Conservation (phyloP, 1,140 invertebrate species). For the Thalassaphorura encarpata region DNA sequence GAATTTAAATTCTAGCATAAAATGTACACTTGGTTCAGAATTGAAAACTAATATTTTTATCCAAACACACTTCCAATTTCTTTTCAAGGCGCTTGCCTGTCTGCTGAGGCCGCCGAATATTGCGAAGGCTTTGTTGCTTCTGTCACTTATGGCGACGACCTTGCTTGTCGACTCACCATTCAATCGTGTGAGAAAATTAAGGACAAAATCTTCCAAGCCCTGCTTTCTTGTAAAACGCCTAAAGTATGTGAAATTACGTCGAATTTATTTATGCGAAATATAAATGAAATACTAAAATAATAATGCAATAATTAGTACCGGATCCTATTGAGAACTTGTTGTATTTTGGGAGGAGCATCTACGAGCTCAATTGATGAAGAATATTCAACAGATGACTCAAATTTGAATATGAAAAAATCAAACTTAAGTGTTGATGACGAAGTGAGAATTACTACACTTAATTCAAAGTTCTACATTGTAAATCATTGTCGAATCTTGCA, state of each 20-base stretch:
- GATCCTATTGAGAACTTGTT: constrained; percentile 56
- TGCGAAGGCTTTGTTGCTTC: constrained; percentile 72
- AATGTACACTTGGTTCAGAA: too few relatives aligned
- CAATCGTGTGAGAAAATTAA: constrained; percentile 49
- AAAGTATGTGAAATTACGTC: constrained; percentile 4
- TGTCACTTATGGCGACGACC: constrained; percentile 79
- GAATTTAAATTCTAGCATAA: too few relatives aligned
- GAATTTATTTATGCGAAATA: neutral
- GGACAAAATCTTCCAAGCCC: constrained; percentile 1
- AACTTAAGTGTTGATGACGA: neutral
- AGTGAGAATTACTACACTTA: neutral
- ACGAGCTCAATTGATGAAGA: neutral
- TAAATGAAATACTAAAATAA: neutral
- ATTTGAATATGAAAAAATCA: neutral
- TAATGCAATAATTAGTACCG: constrained; percentile 63
- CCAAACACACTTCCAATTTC: too few relatives aligned
- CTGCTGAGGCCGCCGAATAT: constrained; percentile 56
- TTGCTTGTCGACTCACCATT: constrained; percentile 72
- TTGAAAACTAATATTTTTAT: too few relatives aligned
- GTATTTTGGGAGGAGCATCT: neutral
- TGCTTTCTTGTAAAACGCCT: constrained; percentile 16
- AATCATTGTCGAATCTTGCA: too few relatives aligned
- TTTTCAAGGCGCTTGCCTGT: constrained; percentile 55
- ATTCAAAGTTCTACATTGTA: neutral
- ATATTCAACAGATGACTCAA: constrained; percentile 6